These are phyloP conservation scores for Drosophila neoperkinsi DNA, from an alignment of 2,888 invertebrate species.

Conservation along the genomic window DNA sequence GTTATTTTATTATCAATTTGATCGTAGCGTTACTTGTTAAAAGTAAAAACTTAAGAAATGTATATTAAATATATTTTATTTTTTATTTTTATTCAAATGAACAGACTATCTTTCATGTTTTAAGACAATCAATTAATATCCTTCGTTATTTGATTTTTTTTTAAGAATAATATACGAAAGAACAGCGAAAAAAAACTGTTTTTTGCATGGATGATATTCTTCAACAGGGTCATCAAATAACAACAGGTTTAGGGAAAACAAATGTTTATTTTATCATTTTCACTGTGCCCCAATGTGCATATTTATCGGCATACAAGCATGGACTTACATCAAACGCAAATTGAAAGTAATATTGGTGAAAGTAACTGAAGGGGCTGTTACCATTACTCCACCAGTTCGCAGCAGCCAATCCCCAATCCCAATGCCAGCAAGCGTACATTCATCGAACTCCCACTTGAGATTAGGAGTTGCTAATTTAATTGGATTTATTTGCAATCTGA, in stretches of 20 bases:
- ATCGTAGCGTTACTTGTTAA: not conserved
- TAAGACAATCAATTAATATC: not conserved
- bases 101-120: not conserved
- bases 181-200: not conserved
- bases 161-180: not conserved
- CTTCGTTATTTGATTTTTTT: no score
- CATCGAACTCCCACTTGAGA: conserved; percentile 61
- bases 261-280: not conserved
- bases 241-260: not conserved
- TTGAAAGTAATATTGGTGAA: conserved; percentile 51
- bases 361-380: conserved; percentile 12
- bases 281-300: conserved; percentile 4
- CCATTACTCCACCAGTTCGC: not conserved
- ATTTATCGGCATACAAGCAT: conserved; percentile 1
- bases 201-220: not conserved
- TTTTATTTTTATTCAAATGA: not conserved
- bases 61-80: no score
- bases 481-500: conserved; percentile 72
- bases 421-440: conserved; percentile 18
- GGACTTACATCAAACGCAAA: conserved; percentile 40
- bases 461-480: conserved; percentile 70
- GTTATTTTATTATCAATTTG: not conserved
- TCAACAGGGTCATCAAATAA: not conserved
- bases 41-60: no score
- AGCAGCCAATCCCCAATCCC: not conserved